Percentiles rank a stretch among this genome's conserved stretches.
phyloP scores from a whole-genome alignment of 2,797 vertebrate genomes.

The Eleutherodactylus coqui region DNA sequence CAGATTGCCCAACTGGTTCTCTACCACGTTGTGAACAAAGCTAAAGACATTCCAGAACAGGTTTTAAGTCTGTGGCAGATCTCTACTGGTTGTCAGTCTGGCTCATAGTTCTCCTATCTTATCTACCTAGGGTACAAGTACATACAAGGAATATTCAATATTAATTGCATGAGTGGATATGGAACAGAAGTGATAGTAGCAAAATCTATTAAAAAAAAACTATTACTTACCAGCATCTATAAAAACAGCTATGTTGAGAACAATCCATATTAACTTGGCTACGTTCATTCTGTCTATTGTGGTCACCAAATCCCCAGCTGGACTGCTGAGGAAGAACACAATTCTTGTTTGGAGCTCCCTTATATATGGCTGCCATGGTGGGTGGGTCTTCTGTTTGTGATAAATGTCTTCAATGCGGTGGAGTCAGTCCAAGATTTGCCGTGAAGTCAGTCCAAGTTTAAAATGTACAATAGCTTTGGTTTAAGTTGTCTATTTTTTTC shows the following conservation, averaged over 20 bases:
- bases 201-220: background rate
- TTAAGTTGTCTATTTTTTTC: background rate
- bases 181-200: background rate
- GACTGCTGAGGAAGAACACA: slow-evolving; percentile 41
- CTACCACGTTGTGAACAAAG: too few species aligned
- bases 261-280: background rate
- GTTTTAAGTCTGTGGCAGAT: too few species aligned
- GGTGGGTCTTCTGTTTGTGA: slow-evolving; percentile 18
- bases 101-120: too few species aligned
- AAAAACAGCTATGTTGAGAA: background rate
- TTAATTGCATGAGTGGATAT: too few species aligned
- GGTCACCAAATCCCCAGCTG: slow-evolving; percentile 18
- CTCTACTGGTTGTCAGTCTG: background rate
- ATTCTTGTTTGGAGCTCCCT: slow-evolving; percentile 10
- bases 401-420: background rate
- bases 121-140: background rate
- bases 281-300: slow-evolving; percentile 38
- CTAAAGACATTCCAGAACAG: too few species aligned
- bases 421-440: background rate
- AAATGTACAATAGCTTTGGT: background rate
- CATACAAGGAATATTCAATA: background rate
- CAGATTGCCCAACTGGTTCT: too few species aligned
- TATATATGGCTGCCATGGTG: slow-evolving; percentile 39
- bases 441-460: background rate
- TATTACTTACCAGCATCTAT: slow-evolving; percentile 36